Conservation (phyloP, 2,888 invertebrate species). For the Catocala nupta region DNA sequence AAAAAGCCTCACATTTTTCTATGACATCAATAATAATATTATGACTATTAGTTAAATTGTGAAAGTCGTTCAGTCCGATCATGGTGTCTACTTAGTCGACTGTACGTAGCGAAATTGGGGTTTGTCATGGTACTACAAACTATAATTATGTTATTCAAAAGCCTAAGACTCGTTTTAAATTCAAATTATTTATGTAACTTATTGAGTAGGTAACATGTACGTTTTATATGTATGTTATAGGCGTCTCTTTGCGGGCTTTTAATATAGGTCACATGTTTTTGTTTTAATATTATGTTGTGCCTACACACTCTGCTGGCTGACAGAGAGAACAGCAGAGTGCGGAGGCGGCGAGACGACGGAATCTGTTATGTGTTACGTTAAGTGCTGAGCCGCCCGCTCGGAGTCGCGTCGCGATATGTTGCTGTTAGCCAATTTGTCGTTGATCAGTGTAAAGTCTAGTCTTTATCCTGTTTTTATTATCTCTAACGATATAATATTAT, state of each 20-base stretch:
- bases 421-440: slow-evolving; percentile 83
- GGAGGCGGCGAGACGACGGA: background rate
- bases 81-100: slow-evolving; percentile 43
- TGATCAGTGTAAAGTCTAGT: slow-evolving; percentile 88
- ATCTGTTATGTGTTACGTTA: slow-evolving; percentile 27
- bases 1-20: slow-evolving; percentile 34
- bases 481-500: slow-evolving; percentile 80
- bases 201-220: slow-evolving; percentile 82
- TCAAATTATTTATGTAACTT: slow-evolving; percentile 87
- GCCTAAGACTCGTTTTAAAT: slow-evolving; percentile 86
- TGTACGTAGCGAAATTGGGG: slow-evolving; percentile 51
- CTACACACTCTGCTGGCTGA: slow-evolving; percentile 29
- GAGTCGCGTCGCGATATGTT: slow-evolving; percentile 73
- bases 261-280: slow-evolving; percentile 61
- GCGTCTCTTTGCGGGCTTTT: slow-evolving; percentile 65
- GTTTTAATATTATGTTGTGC: slow-evolving; percentile 59
- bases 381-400: slow-evolving; percentile 55
- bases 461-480: slow-evolving; percentile 86
- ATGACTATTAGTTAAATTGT: slow-evolving; percentile 36
- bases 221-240: slow-evolving; percentile 68
- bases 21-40: slow-evolving; percentile 4
- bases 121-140: slow-evolving; percentile 57
- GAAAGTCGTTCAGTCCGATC: slow-evolving; percentile 22
- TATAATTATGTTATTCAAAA: slow-evolving; percentile 73
- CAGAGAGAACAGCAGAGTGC: background rate